Percentiles rank a stretch among this genome's conserved stretches.
These are phyloP conservation scores for Pomatorhinus ruficollis DNA, from an alignment of 2,113 vertebrate genomes.

Conservation along the genomic window DNA sequence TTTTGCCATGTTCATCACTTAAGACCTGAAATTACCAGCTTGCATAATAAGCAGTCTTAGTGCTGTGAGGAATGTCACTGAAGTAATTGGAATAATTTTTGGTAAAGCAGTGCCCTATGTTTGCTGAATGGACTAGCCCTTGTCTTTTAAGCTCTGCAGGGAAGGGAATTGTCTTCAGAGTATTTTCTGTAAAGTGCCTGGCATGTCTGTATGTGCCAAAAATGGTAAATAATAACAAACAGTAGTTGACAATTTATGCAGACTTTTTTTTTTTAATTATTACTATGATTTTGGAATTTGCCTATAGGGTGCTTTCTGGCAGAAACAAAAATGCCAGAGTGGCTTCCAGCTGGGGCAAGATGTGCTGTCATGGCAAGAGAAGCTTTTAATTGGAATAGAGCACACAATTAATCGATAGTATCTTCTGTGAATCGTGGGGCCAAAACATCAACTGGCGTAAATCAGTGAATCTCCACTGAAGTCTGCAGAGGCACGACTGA, in stretches of 20 bases:
- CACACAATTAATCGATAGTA: slow-evolving; percentile 21
- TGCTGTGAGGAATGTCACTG: not conserved
- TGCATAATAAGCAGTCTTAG: not conserved
- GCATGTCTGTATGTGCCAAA: not conserved
- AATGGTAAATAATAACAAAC: slow-evolving; percentile 33
- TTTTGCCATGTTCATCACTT: not conserved
- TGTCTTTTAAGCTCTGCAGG: not conserved
- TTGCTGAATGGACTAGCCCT: not conserved
- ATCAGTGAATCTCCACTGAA: slow-evolving; percentile 10
- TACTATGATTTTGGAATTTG: slow-evolving; percentile 27
- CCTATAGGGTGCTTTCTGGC: slow-evolving; percentile 41
- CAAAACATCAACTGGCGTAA: slow-evolving; percentile 34
- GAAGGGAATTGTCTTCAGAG: not conserved
- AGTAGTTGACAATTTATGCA: slow-evolving; percentile 19
- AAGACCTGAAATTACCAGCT: not conserved
- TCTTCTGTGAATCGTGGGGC: not conserved
- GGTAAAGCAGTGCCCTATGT: not conserved
- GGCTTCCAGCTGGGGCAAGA: slow-evolving; percentile 46
- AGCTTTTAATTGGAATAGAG: slow-evolving; percentile 1
- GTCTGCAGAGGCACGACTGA: not conserved
- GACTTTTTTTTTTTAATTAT: not conserved
- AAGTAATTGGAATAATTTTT: not conserved
- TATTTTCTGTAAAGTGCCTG: slow-evolving; percentile 24
- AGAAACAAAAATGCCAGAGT: slow-evolving; percentile 38
- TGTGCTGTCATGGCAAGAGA: not conserved